A percentile compares a stretch with the other conserved stretches of the same genome.
These are phyloP conservation scores for Agrenia bidenticulata DNA, from an alignment of 2,888 invertebrate genomes.

Conservation along the genomic window DNA sequence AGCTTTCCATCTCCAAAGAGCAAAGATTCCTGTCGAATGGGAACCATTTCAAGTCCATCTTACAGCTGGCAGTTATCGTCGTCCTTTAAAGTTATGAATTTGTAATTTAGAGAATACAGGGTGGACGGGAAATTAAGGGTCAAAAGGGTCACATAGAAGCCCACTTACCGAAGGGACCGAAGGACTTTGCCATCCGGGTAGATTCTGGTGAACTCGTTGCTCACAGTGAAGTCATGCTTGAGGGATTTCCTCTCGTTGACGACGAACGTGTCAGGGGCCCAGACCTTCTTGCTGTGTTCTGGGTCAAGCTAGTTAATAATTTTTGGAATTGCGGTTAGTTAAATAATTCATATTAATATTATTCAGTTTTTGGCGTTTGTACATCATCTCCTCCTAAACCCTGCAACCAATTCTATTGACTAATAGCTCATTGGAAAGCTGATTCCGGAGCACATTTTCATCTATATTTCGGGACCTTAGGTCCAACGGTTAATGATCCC, in stretches of 20 bases:
- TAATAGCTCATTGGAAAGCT: too few species aligned
- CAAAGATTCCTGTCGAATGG: constrained; percentile 95
- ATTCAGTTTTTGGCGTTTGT: too few species aligned
- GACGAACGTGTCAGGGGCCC: constrained; percentile 44
- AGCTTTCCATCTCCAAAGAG: constrained; percentile 95
- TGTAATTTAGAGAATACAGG: background rate
- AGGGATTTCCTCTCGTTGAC: constrained; percentile 27
- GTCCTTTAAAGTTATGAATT: constrained; percentile 63
- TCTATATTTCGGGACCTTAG: too few species aligned
- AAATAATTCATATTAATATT: too few species aligned
- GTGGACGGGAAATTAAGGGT: background rate
- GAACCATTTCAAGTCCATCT: constrained; percentile 94
- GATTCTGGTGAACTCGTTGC: constrained; percentile 36
- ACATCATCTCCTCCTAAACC: too few species aligned
- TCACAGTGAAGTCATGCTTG: constrained; percentile 25
- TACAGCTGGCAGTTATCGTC: constrained; percentile 92
- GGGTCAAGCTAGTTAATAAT: constrained; percentile 30
- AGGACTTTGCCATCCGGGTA: constrained; percentile 29
- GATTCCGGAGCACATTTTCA: too few species aligned
- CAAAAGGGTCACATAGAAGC: background rate
- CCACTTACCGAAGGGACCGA: constrained; percentile 28
- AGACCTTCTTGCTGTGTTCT: constrained; percentile 34
- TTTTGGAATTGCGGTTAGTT: constrained; percentile 2
- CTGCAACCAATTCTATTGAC: too few species aligned
- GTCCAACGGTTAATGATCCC: too few species aligned